Percentiles rank a stretch among this genome's conserved stretches.
These are phyloP conservation scores for Zelostemma sp. DNA, from an alignment of 1,140 invertebrate genomes.

Conservation along the genomic window DNA sequence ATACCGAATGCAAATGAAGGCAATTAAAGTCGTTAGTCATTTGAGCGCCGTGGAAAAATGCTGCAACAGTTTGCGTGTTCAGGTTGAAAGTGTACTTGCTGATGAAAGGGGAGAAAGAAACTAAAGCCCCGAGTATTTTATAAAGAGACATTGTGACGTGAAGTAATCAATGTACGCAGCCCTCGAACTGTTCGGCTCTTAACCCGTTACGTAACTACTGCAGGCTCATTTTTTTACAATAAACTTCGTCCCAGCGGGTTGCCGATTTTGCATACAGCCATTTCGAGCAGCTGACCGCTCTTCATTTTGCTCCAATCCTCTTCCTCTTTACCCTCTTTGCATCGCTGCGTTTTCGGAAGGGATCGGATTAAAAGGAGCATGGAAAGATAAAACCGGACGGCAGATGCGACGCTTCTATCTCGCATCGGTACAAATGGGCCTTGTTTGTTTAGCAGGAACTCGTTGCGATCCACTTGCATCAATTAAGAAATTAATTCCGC, in stretches of 20 bases:
- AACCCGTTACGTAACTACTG: constrained; percentile 13
- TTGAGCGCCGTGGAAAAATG: not conserved
- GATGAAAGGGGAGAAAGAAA: not conserved
- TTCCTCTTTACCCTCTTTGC: constrained; percentile 38
- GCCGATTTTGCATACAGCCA: constrained; percentile 41
- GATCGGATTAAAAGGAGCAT: constrained; percentile 60
- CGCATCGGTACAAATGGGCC: constrained; percentile 2
- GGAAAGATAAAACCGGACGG: constrained; percentile 64
- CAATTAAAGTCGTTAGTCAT: not conserved
- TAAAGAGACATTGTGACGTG: constrained; percentile 18
- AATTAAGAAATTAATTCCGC: no score
- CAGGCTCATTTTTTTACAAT: constrained; percentile 9
- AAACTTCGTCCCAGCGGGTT: constrained; percentile 9
- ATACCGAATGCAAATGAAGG: not conserved
- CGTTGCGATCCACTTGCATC: not conserved
- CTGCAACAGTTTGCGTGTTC: not conserved
- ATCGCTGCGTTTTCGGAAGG: constrained; percentile 38
- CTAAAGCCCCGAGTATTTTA: constrained; percentile 11
- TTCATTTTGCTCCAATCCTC: constrained; percentile 39
- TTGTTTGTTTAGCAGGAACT: constrained; percentile 5
- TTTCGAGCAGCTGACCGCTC: constrained; percentile 58
- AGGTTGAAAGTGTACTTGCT: constrained; percentile 24
- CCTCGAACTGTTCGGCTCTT: constrained; percentile 10
- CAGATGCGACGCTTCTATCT: constrained; percentile 54
- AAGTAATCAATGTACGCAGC: constrained; percentile 26